These are phyloP conservation scores for roundworm (Caenorhabditis elegans) DNA, from an alignment of 1,140 invertebrate species.

Conservation along the genomic window DNA sequence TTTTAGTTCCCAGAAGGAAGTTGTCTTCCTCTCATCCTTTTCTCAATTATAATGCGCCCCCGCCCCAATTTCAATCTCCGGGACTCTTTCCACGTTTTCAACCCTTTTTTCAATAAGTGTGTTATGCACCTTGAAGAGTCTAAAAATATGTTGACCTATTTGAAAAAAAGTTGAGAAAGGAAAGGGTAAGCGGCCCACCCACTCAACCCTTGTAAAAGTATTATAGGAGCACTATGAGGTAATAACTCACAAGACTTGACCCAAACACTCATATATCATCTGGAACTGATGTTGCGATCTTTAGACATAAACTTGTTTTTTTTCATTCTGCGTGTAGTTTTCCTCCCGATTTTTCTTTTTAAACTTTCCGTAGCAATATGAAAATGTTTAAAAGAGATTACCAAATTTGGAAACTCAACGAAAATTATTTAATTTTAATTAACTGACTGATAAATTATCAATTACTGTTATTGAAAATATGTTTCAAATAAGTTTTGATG, in stretches of 20 bases:
- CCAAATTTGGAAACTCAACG: too few relatives aligned
- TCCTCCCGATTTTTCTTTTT: too few relatives aligned
- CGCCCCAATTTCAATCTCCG: neutral
- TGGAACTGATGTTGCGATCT: neutral
- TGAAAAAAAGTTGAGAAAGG: too few relatives aligned
- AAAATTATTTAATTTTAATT: too few relatives aligned
- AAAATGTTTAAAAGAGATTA: too few relatives aligned
- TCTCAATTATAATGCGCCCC: constrained; percentile 14
- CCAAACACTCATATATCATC: constrained; percentile 1
- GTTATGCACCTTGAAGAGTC: neutral
- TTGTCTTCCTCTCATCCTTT: neutral
- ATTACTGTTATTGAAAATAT: too few relatives aligned
- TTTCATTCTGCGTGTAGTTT: neutral
- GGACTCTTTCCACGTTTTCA: neutral
- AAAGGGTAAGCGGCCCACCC: neutral
- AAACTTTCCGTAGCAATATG: too few relatives aligned
- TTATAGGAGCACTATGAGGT: neutral
- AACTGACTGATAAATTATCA: too few relatives aligned
- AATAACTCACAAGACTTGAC: neutral
- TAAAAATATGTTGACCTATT: neutral
- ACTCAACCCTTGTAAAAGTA: neutral
- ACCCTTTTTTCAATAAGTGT: neutral
- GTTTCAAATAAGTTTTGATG: too few relatives aligned
- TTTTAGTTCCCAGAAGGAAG: neutral
- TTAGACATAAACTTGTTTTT: neutral